Evolutionary conservation across 2,113 vertebrate species (phyloP), one percentile per base, ranked within the genome.

Genomic region (Indicator maculatus): DNA sequence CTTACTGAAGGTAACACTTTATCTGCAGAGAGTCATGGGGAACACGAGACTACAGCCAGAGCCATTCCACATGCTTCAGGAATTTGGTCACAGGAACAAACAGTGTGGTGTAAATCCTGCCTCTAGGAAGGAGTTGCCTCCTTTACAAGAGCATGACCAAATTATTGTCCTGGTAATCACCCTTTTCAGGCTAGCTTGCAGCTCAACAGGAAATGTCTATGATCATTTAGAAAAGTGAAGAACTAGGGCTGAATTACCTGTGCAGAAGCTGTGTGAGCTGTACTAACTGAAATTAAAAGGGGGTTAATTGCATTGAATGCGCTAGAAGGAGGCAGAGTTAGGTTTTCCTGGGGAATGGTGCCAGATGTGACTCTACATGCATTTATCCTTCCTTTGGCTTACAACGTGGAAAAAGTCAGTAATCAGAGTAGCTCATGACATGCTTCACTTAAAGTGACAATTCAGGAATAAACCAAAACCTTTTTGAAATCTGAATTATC

Each of bases 321-420:
- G 20, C 44, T 67, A 83, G 53, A 26, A 88, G 33, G 12, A 16
- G 24, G 47, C 89, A 69, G 83, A 86, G n/a, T 27, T 86, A 39
- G 44, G 23, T 78, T 95, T 94, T 94, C 82, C 85, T 50, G 60
- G 69, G 83, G 83, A 97, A 65, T 50, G 6, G 31, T 93, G 94
- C 84, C 95, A 89, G 83, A 55, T 80, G 78, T 56, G 81, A 87
- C 93, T 93, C 65, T 69, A 45, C 64, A 76, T 2, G 6, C 86
- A 69, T 85, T 92, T 93, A 86, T 91, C 70, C 93, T 92, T 93
- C 59, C 66, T 90, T 84, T 96, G 94, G 91, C 89, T 81, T 69
- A 36, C 58, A n/a, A 5, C 1, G 18, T 86, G 94, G 93, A 97
- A 96, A 96, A 93, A 86, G 61, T 39, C 83, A 55, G 91, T 91